Evolutionary conservation across 2,113 vertebrate genomes (phyloP), one percentile per base, ranked within the genome.

Genomic region (Chionomys nivalis): DNA sequence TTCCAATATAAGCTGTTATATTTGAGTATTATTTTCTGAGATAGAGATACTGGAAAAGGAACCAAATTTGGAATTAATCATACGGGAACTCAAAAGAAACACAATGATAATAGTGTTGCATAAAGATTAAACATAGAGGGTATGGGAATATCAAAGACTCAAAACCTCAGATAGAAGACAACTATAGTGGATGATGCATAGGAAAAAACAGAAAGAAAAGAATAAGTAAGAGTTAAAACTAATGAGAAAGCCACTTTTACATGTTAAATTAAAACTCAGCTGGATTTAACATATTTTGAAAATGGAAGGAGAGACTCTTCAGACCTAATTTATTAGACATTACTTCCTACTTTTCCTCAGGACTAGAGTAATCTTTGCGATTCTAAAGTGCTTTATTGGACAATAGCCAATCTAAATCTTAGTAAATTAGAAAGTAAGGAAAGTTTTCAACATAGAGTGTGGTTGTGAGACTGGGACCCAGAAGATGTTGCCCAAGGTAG

Each of bases 341-440:
- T 95, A 96, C 92, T 96, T 92, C 81, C 73, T 97, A 47, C 23
- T 94, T 96, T 95, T 87, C 85, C 58, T 95, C 92, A 75, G 33
- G 44, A 96, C 96, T 87, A 82, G 63, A 70, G 94, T 92, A 95
- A 94, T 95, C 76, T 81, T 93, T 90, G 33, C 39, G 31, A 93
- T 92, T 90, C 81, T 97, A 97, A 97, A 97, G 91, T 97, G 87
- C 91, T 95, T 93, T 96, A 94, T 86, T 97, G 96, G 95, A 89
- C 66, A 95, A 95, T 65, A 89, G 94, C 96, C 96, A 97, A 86
- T 91, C 90, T 93, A 95, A 95, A 90, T 90, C 93, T 95, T 92
- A 94, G 28, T 72, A 94, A 94, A 96, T 97, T 96, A 96, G 94
- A 96, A 95, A 79, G 42, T 55, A 81, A 90, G 78, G 19, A 88